phyloP scores from a whole-genome alignment of 2,888 invertebrate genomes.

The Nomada lathburiana region DNA sequence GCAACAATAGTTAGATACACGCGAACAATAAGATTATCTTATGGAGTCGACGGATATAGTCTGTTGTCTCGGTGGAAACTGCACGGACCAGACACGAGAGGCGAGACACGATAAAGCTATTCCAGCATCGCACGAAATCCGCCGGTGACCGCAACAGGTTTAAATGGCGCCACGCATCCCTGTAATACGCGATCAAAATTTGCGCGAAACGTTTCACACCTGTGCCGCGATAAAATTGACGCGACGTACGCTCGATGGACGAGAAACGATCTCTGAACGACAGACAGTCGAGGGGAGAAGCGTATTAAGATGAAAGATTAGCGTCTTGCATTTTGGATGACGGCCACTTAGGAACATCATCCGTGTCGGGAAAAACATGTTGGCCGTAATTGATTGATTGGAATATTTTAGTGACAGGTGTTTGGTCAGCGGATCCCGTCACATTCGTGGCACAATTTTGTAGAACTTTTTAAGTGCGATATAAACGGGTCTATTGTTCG shows the following conservation, averaged over 20 bases:
- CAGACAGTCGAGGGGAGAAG: neutral
- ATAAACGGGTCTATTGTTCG: no score
- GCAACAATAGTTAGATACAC: conserved; percentile 64
- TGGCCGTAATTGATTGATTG: no score
- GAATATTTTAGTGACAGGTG: no score
- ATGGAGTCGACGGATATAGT: conserved; percentile 44
- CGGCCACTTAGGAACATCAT: no score
- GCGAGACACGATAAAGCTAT: conserved; percentile 72
- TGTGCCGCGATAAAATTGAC: conserved; percentile 33
- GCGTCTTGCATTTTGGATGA: no score
- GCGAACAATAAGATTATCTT: conserved; percentile 70
- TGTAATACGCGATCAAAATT: conserved; percentile 61
- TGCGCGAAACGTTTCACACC: conserved; percentile 24
- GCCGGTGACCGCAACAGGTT: conserved; percentile 63
- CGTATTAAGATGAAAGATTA: neutral
- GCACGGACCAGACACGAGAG: conserved; percentile 44
- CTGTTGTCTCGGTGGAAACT: conserved; percentile 65
- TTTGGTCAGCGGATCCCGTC: no score
- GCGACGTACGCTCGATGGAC: neutral
- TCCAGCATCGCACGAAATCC: conserved; percentile 61
- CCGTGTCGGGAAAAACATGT: no score
- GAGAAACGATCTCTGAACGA: neutral
- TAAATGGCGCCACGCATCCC: conserved; percentile 53
- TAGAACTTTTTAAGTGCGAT: no score
- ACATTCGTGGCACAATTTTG: no score